Conservation (phyloP, 1,140 invertebrate genomes). For the Adoxophyes honmai region DNA sequence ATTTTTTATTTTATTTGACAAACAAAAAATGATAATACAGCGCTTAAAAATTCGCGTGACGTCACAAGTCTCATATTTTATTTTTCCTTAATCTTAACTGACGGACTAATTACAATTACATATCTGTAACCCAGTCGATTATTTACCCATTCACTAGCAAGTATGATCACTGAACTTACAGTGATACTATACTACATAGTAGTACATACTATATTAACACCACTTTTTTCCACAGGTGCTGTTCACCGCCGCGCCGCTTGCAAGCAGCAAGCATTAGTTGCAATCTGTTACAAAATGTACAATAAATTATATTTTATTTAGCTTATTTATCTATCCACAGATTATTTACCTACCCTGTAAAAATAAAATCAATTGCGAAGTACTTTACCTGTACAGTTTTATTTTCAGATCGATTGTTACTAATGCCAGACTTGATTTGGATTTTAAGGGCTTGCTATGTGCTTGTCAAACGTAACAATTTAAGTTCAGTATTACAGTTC, state of each 20-base stretch:
- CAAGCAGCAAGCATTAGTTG: conserved; percentile 44
- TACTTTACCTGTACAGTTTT: conserved; percentile 14
- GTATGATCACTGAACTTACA: no score
- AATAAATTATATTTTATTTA: conserved; percentile 40
- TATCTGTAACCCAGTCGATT: no score
- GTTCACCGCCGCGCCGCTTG: neutral
- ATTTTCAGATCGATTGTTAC: neutral
- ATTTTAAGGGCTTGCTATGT: conserved; percentile 17
- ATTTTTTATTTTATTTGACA: no score
- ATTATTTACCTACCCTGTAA: conserved; percentile 21
- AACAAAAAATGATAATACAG: no score
- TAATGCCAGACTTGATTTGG: neutral
- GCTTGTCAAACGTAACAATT: conserved; percentile 24
- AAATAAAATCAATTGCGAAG: conserved; percentile 22
- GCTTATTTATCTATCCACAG: conserved; percentile 19
- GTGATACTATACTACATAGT: no score
- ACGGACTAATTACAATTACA: no score
- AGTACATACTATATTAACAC: no score
- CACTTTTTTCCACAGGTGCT: neutral
- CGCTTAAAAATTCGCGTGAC: no score
- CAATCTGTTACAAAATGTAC: conserved; percentile 38
- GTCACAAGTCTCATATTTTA: neutral
- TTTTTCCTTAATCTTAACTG: neutral
- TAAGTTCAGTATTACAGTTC: conserved; percentile 54
- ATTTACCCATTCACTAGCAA: no score